phyloP scores from a whole-genome alignment of 1,140 invertebrate species.

The Lycorma delicatula region DNA sequence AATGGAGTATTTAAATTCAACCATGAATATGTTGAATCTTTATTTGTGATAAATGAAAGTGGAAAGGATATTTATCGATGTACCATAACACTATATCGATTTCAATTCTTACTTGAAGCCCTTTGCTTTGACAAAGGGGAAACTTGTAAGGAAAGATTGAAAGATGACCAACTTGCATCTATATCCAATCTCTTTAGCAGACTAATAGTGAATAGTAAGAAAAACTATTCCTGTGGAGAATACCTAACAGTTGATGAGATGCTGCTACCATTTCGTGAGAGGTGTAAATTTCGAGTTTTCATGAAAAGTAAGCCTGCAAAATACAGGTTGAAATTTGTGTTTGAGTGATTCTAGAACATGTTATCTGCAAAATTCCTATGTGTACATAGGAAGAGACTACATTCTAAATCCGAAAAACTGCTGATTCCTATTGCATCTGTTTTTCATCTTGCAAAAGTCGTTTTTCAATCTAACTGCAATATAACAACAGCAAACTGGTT shows the following conservation, averaged over 20 bases:
- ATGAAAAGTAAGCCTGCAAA: constrained; percentile 27
- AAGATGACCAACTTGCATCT: background rate
- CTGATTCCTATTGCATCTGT: constrained; percentile 3
- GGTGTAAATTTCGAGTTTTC: constrained; percentile 35
- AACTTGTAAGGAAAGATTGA: background rate
- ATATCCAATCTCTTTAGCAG: background rate
- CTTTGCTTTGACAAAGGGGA: constrained; percentile 16
- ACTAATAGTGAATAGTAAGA: constrained; percentile 15
- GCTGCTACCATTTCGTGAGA: constrained; percentile 32
- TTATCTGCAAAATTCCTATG: constrained; percentile 14
- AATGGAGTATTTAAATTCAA: constrained; percentile 21
- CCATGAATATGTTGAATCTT: constrained; percentile 16
- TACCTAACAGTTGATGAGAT: constrained; percentile 31
- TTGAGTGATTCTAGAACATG: no score
- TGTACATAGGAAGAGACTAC: constrained; percentile 11
- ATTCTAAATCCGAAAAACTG: constrained; percentile 7
- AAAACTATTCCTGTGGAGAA: constrained; percentile 23
- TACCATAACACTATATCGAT: constrained; percentile 24
- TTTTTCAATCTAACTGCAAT: constrained; percentile 32
- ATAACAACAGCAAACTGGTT: constrained; percentile 39
- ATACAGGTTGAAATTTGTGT: background rate
- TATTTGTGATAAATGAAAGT: constrained; percentile 23
- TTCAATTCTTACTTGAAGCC: constrained; percentile 9
- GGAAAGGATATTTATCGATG: constrained; percentile 24
- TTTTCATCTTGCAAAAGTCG: constrained; percentile 13